These are phyloP conservation scores for Stenotaenia linearis DNA, from an alignment of 2,888 invertebrate species.

Conservation along the genomic window DNA sequence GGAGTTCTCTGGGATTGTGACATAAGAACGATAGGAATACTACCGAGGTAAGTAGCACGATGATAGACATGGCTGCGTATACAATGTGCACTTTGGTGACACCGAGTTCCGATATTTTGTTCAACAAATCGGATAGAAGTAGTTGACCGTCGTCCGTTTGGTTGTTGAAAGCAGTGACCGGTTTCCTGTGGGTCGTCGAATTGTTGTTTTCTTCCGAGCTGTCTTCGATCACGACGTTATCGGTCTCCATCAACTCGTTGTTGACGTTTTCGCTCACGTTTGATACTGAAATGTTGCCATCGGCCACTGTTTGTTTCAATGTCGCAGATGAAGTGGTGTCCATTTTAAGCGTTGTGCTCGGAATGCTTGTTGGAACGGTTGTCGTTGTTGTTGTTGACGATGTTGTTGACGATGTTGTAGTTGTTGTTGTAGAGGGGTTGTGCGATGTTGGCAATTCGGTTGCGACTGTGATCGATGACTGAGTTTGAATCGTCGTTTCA, in stretches of 20 bases:
- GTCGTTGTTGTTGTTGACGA: neutral
- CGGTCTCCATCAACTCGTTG: neutral
- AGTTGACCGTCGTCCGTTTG: slow-evolving; percentile 38
- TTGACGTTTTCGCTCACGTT: neutral
- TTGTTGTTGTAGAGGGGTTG: neutral
- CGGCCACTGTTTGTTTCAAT: neutral
- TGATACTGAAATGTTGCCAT: neutral
- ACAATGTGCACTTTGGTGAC: slow-evolving; percentile 44
- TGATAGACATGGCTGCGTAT: slow-evolving; percentile 46
- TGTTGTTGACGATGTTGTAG: neutral
- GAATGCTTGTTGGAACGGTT: neutral
- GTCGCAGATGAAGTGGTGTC: neutral
- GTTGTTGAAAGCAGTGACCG: slow-evolving; percentile 39
- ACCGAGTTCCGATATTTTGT: slow-evolving; percentile 39
- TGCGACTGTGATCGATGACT: neutral
- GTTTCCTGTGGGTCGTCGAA: slow-evolving; percentile 37
- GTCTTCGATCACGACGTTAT: neutral
- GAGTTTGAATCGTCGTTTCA: neutral
- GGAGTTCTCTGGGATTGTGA: slow-evolving; percentile 42
- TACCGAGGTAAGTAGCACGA: slow-evolving; percentile 44
- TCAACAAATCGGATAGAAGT: slow-evolving; percentile 37
- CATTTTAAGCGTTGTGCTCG: too few relatives aligned
- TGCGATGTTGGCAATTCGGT: neutral
- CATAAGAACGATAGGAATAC: slow-evolving; percentile 46
- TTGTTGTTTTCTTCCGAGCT: neutral